Evolutionary conservation across 2,797 vertebrate genomes (phyloP).

Genomic region (Pelobates cultripes): DNA sequence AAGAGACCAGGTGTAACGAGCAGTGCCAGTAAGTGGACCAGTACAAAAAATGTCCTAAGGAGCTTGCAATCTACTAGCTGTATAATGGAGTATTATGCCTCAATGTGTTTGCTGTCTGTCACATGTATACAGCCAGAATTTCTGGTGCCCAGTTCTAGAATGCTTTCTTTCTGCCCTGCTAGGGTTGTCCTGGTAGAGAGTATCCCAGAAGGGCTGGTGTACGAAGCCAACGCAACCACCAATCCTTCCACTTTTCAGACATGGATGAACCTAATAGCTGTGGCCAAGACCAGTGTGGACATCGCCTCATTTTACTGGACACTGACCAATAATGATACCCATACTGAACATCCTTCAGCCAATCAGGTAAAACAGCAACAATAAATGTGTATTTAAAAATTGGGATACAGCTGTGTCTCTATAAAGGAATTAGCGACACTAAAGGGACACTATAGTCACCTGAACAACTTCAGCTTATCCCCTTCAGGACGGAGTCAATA

Average conservation of each 20-base stretch:
- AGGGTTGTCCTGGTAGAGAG: conserved; percentile 88
- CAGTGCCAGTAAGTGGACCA: conserved; percentile 78
- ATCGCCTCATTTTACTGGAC: conserved; percentile 97
- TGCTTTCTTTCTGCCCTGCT: neutral
- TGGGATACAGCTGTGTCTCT: too few species aligned
- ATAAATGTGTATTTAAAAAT: too few species aligned
- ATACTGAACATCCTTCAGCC: conserved; percentile 79
- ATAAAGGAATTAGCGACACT: too few species aligned
- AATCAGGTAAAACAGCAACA: conserved; percentile 71
- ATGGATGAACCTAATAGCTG: conserved; percentile 77
- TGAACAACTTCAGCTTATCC: too few species aligned
- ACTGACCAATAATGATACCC: conserved; percentile 83
- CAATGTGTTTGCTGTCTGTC: too few species aligned
- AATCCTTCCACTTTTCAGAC: conserved; percentile 79
- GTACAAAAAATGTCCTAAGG: neutral
- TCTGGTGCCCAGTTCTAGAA: neutral
- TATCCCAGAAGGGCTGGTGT: conserved; percentile 84
- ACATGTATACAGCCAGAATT: too few species aligned
- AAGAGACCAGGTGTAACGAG: conserved; percentile 70
- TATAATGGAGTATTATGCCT: too few species aligned
- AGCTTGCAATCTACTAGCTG: neutral
- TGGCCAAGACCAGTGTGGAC: conserved; percentile 79
- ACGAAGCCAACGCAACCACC: conserved; percentile 67
- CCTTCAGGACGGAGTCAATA: too few species aligned
- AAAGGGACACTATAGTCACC: too few species aligned